Evolutionary conservation across 2,888 invertebrate species (phyloP), one percentile per base, ranked within the genome.

Genomic region (Agrotis puta): DNA sequence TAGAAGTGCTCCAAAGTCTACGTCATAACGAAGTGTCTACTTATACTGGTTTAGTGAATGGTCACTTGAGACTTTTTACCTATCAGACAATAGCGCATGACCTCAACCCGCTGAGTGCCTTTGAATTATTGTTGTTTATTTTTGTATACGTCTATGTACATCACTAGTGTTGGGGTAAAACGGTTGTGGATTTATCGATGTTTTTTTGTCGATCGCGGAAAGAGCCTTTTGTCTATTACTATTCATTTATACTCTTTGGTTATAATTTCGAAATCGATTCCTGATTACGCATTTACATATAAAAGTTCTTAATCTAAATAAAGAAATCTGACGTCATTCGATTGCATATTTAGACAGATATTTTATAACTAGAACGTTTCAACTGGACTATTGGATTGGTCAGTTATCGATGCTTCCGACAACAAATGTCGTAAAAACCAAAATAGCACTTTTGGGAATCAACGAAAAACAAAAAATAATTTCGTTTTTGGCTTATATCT

Each of bases 121-220:
- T 87, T 90, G 88, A 89, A 86, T 90, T 88, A 90, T 91, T 91
- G 86, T 91, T 93, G 90, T 92, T 93, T 92, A 91, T 91, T 92
- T 92, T 79, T 79, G 66, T 82, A 63, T 57, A 56, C 56, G 77
- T 68, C 63, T 79, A 58, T 57, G 47, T 65, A 67, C 77, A 70
- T 70, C 71, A 68, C 62, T 82, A 85, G 85, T 80, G 79, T 16
- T 76, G 62, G 39, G 54, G n/a, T 27, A 20, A 61, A 73, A 67
- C 53, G 27, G 13, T 62, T 73, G 4, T 9, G 11, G 27, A 53
- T 54, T 56, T 64, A 73, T 73, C 64, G 53, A 57, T 66, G 27
- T 51, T 0, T 27, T 22, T 22, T 57, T 11, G 11, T 27, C 33
- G 33, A 24, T 51, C 9, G 62, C 11, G 9, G 11, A 39, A 39